Evolutionary conservation across 2,797 vertebrate genomes (phyloP).

Genomic region (Arnoldichthys spilopterus): DNA sequence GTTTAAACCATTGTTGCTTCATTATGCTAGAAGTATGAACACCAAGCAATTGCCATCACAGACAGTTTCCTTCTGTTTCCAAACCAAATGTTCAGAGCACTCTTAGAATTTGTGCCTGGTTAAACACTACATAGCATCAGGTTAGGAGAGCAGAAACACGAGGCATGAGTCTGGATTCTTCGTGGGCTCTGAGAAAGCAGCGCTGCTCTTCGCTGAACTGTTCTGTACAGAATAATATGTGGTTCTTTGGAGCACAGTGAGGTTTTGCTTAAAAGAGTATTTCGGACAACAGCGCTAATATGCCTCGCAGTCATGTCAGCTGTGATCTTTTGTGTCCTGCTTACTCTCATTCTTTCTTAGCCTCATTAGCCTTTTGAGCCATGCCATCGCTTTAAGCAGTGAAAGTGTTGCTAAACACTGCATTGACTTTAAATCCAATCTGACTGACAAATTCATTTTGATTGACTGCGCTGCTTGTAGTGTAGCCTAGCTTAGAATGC

Average conservation of each 20-base stretch:
- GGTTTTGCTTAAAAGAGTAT: neutral
- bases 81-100: too few species aligned
- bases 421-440: neutral
- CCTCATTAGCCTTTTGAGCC: conserved; percentile 29
- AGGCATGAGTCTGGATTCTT: too few species aligned
- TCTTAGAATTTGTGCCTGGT: too few species aligned
- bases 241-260: neutral
- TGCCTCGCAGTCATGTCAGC: neutral
- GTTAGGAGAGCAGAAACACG: neutral
- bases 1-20: neutral
- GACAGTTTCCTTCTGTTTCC: neutral
- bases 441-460: conserved; percentile 4
- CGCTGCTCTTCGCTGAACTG: neutral
- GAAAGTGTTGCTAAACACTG: neutral
- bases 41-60: neutral
- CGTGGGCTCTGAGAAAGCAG: neutral
- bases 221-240: neutral
- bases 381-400: neutral
- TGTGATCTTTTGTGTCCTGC: neutral
- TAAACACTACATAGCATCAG: neutral
- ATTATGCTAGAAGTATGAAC: neutral
- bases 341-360: conserved; percentile 1
- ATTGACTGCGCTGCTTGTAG: neutral
- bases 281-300: conserved; percentile 1
- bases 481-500: neutral